Conservation (phyloP, 2,797 vertebrate genomes). For the Crax fasciolata region DNA sequence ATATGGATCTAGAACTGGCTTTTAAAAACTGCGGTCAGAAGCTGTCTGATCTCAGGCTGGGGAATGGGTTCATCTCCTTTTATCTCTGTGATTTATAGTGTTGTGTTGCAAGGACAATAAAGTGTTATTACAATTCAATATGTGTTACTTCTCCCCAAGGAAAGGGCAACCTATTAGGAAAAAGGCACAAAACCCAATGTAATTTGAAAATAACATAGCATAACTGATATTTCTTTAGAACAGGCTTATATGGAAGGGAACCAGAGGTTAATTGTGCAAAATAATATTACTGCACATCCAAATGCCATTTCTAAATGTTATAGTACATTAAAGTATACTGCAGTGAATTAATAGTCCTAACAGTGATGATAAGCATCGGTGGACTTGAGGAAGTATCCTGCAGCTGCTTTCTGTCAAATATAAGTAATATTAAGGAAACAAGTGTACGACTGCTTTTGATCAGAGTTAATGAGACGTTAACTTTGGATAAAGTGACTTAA, state of each 20-base stretch:
- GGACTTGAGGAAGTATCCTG: conserved; percentile 10
- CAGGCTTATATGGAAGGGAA: conserved; percentile 33
- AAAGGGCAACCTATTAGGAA: conserved; percentile 59
- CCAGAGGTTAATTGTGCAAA: conserved; percentile 72
- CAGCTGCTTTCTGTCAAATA: conserved; percentile 42
- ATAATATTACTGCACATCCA: conserved; percentile 60
- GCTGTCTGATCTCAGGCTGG: neutral
- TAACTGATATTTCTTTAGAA: conserved; percentile 49
- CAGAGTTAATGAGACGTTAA: conserved; percentile 34
- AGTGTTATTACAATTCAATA: conserved; percentile 34
- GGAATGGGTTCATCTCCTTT: conserved; percentile 1
- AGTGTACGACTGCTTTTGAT: neutral
- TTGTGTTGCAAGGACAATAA: conserved; percentile 33
- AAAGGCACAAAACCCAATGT: conserved; percentile 6
- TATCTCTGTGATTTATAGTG: conserved; percentile 38
- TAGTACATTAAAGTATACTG: conserved; percentile 58
- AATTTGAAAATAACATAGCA: conserved; percentile 63
- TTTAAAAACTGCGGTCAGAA: neutral
- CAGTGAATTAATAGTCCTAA: conserved; percentile 66
- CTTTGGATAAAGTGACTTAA: neutral
- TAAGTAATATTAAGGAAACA: conserved; percentile 45
- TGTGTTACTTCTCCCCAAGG: conserved; percentile 15
- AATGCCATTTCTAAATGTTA: conserved; percentile 62
- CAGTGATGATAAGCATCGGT: conserved; percentile 37
- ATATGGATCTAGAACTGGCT: neutral